phyloP scores from a whole-genome alignment of 2,888 invertebrate species.

The Anoncus sp. region DNA sequence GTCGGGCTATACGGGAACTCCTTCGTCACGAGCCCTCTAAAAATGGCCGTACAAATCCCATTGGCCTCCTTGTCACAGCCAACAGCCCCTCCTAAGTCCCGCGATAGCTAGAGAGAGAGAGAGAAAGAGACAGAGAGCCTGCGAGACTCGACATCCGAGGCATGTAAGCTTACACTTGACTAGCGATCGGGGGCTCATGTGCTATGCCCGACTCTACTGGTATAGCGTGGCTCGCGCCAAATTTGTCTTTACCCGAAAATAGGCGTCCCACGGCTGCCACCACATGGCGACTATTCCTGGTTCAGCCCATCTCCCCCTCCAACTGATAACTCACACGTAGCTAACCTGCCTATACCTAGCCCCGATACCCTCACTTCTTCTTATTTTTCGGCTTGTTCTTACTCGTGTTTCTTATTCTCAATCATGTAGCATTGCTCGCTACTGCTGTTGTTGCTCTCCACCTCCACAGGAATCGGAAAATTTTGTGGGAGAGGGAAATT shows the following conservation, averaged over 20 bases:
- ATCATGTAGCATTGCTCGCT: slow-evolving; percentile 30
- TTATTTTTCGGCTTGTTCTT: slow-evolving; percentile 28
- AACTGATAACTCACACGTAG: slow-evolving; percentile 61
- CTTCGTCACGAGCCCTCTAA: slow-evolving; percentile 81
- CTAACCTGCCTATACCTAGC: slow-evolving; percentile 47
- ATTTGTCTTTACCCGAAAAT: slow-evolving; percentile 93
- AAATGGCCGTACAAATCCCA: slow-evolving; percentile 82
- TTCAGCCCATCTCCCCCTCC: slow-evolving; percentile 57
- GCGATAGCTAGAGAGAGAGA: slow-evolving; percentile 23
- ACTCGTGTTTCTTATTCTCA: slow-evolving; percentile 48
- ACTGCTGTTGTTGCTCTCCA: slow-evolving; percentile 22
- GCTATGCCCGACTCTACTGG: slow-evolving; percentile 55
- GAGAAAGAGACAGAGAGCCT: not conserved
- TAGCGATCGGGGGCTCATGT: slow-evolving; percentile 53
- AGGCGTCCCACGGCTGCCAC: slow-evolving; percentile 81
- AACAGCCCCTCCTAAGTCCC: slow-evolving; percentile 69
- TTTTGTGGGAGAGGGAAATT: slow-evolving; percentile 14
- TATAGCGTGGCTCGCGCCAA: slow-evolving; percentile 86
- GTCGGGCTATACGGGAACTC: slow-evolving; percentile 67
- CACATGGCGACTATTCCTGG: slow-evolving; percentile 82
- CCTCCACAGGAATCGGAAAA: slow-evolving; percentile 9
- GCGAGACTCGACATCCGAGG: slow-evolving; percentile 48
- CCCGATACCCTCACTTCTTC: slow-evolving; percentile 52
- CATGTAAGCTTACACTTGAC: slow-evolving; percentile 83
- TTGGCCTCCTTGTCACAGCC: slow-evolving; percentile 80